phyloP scores from a whole-genome alignment of 2,888 invertebrate species.

The Heliconius hortense region DNA sequence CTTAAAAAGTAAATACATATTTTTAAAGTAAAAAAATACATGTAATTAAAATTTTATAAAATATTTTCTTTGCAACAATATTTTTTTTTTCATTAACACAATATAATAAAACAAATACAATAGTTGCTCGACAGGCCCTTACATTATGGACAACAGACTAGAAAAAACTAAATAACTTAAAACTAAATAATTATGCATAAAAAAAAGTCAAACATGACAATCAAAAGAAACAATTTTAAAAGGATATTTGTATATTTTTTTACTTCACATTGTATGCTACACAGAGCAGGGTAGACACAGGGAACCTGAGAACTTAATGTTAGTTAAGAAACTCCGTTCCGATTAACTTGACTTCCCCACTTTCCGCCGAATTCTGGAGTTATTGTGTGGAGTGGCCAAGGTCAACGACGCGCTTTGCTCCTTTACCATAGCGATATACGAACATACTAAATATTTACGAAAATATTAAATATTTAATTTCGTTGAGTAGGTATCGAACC shows the following conservation, averaged over 20 bases:
- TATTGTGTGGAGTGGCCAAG: too few species aligned
- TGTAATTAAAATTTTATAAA: background rate
- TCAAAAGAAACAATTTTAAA: background rate
- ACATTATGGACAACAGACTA: constrained; percentile 53
- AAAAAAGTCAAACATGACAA: background rate
- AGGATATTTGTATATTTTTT: background rate
- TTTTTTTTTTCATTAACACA: background rate
- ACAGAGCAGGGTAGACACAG: background rate
- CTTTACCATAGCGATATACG: background rate
- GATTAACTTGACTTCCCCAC: background rate
- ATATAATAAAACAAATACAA: background rate
- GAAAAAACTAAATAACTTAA: constrained; percentile 56
- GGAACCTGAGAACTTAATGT: background rate
- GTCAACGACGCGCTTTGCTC: background rate
- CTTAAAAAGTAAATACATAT: constrained; percentile 13
- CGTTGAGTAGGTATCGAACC: too few species aligned
- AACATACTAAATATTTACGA: background rate
- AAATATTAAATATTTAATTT: background rate
- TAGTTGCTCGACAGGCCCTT: constrained; percentile 19
- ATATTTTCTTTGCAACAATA: background rate
- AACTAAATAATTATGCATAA: constrained; percentile 31
- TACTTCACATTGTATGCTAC: background rate
- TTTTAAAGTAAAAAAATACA: background rate
- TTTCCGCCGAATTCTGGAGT: background rate
- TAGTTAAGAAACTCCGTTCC: background rate